A percentile compares a stretch with the other conserved stretches of the same genome.
phyloP scores from a whole-genome alignment of 2,113 vertebrate species.

The Poecile atricapillus region DNA sequence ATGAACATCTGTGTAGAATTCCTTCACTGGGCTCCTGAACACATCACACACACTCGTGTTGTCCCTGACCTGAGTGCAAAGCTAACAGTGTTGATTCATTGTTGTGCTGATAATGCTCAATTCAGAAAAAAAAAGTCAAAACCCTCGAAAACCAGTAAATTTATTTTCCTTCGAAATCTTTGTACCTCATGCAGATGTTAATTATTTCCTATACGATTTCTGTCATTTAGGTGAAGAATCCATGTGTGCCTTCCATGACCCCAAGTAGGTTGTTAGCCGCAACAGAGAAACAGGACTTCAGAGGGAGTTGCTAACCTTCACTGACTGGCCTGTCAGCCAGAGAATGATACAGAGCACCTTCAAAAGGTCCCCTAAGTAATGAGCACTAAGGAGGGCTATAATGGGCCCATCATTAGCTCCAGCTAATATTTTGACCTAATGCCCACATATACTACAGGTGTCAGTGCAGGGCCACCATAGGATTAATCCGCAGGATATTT shows the following conservation, averaged over 20 bases:
- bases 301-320: constrained; percentile 53
- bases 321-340: constrained; percentile 51
- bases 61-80: background rate
- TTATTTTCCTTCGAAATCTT: constrained; percentile 46
- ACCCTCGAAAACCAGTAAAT: constrained; percentile 26
- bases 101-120: background rate
- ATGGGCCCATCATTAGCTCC: constrained; percentile 52
- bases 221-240: constrained; percentile 47
- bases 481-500: constrained; percentile 38
- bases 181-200: constrained; percentile 49
- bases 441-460: constrained; percentile 45
- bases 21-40: background rate
- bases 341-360: constrained; percentile 63
- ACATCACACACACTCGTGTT: background rate
- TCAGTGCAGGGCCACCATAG: constrained; percentile 34
- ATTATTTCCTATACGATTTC: constrained; percentile 57
- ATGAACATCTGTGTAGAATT: constrained; percentile 5
- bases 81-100: constrained; percentile 25
- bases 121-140: constrained; percentile 9
- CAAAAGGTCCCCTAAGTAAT: constrained; percentile 62
- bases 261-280: background rate
- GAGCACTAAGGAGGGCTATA: constrained; percentile 51
- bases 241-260: constrained; percentile 58
- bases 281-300: constrained; percentile 46
- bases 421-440: constrained; percentile 62